Conservation (phyloP, 2,113 vertebrate species). For the Merops nubicus region DNA sequence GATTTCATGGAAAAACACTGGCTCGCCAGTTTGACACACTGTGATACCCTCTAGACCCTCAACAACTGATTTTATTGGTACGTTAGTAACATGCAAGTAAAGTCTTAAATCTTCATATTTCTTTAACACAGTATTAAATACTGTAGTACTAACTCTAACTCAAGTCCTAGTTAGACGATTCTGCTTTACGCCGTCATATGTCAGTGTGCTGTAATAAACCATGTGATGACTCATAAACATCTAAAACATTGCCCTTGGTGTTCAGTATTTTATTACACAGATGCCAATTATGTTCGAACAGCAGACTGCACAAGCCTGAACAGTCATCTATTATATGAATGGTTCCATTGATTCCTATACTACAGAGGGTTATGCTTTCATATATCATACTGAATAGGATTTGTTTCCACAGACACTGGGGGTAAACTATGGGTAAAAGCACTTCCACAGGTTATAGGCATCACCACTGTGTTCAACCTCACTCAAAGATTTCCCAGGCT, state of each 20-base stretch:
- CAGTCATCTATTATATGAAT: constrained; percentile 52
- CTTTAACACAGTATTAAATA: not conserved
- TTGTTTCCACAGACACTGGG: constrained; percentile 8
- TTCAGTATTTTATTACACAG: constrained; percentile 54
- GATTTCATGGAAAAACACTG: not conserved
- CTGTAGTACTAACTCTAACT: not conserved
- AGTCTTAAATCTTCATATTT: not conserved
- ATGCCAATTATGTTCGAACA: constrained; percentile 47
- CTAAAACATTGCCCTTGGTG: constrained; percentile 42
- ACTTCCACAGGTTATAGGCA: constrained; percentile 5
- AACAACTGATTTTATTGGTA: not conserved
- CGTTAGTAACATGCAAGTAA: not conserved
- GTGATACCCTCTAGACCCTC: not conserved
- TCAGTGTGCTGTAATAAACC: constrained; percentile 35
- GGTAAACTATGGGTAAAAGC: constrained; percentile 35
- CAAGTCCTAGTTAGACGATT: not conserved
- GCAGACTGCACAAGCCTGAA: constrained; percentile 17
- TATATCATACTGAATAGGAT: constrained; percentile 58
- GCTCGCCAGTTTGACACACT: not conserved
- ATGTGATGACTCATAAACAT: constrained; percentile 55
- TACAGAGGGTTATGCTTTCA: constrained; percentile 50
- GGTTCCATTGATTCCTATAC: constrained; percentile 60
- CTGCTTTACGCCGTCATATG: not conserved
- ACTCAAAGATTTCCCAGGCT: constrained; percentile 3
- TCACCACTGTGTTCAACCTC: not conserved